Evolutionary conservation across 2,888 invertebrate genomes (phyloP).

Genomic region (Mythimna albipuncta): DNA sequence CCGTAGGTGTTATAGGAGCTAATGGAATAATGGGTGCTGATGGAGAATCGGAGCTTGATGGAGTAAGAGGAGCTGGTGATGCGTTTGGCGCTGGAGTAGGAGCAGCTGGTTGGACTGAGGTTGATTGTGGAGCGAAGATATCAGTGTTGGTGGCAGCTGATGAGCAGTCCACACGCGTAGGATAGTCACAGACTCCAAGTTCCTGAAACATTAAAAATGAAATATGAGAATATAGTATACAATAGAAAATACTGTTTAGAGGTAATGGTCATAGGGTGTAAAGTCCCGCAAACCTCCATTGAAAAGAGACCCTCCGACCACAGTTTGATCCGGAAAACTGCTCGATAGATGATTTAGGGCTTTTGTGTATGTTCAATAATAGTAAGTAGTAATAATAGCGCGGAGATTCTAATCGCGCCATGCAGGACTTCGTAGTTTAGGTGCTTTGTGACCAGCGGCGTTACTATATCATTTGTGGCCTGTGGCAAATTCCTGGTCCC

Average conservation of each 20-base stretch:
- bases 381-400: too few relatives aligned
- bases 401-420: too few relatives aligned
- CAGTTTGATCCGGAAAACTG: too few relatives aligned
- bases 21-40: constrained; percentile 17
- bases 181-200: constrained; percentile 92
- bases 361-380: too few relatives aligned
- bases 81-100: constrained; percentile 20
- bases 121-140: constrained; percentile 50
- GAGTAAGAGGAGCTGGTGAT: constrained; percentile 24
- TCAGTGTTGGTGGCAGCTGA: constrained; percentile 53
- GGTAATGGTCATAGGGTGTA: too few relatives aligned
- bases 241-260: background rate
- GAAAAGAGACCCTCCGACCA: too few relatives aligned
- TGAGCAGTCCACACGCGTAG: constrained; percentile 90
- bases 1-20: constrained; percentile 18
- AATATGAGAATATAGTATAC: background rate
- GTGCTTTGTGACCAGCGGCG: too few relatives aligned
- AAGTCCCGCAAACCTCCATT: too few relatives aligned
- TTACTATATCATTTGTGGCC: too few relatives aligned
- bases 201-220: constrained; percentile 81
- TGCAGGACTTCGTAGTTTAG: too few relatives aligned
- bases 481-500: too few relatives aligned
- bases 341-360: too few relatives aligned
- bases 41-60: constrained; percentile 24
- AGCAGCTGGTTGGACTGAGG: constrained; percentile 21